Base-by-base conservation (phyloP, 2,113 vertebrate species). In the Corythornis madagascariensis region DNA sequence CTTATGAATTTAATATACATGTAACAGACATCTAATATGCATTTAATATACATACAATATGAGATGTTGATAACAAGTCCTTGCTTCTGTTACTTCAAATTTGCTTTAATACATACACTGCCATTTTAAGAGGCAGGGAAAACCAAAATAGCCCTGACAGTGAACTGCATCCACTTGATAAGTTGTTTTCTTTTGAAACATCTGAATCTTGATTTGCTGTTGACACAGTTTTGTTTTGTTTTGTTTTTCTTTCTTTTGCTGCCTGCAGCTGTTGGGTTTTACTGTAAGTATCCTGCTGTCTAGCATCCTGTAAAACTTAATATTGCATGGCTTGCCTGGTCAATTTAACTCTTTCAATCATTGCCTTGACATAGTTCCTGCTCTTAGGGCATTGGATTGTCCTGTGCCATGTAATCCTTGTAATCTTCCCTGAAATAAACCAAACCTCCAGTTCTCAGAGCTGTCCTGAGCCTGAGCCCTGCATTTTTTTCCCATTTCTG, bases 201-300 rank as follows among this genome's bases (percentile, higher is more conserved):
- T 83, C 56, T 89, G 10, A 47, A 2, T 87, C 75, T 88, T 71
- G 66, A 93, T 89, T 95, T 95, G 88, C 38, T 94, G 85, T 92
- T 96, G 93, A 96, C 74, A 56, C 5, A 0, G 4, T 83, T 43
- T 13, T 59, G 38, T 86, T 92, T 96, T 97, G 47, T 95, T 60
- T 21, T 89, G 69, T 92, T 88, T 88, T 88, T 89, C 91, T 29
- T 86, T 80, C 89, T 88, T 86, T 87, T 88, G 92, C 95, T 97
- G 97, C 98, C 95, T 71, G 90, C 97, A 99, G 98, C 98, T 86
- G 93, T 98, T 98, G 98, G 98, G 97, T 98, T 99, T 95, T 99
- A 99, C 97, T 99, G 98, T 99, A 98, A 99, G 98, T 99, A 99
- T 98, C 72, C 74, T 88, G 52, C 73, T 47, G 45, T 60, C 4